Evolutionary conservation across 2,113 vertebrate species (phyloP).

Genomic region (Pheucticus melanocephalus): DNA sequence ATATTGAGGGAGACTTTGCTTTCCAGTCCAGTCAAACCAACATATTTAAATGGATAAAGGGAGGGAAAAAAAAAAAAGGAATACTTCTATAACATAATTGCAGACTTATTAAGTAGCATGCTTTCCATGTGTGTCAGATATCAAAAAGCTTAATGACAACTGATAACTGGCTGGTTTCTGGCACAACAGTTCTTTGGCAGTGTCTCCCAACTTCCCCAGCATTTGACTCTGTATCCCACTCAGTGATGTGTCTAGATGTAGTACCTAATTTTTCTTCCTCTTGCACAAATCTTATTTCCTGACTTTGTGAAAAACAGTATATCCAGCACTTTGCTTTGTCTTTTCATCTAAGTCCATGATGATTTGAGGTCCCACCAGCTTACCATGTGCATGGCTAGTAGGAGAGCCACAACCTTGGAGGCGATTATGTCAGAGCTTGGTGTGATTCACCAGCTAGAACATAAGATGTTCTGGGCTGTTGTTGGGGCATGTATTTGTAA

Average conservation of each 20-base stretch:
- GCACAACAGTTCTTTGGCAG: not conserved
- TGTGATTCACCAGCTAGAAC: not conserved
- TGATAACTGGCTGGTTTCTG: constrained; percentile 65
- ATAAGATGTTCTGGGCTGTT: not conserved
- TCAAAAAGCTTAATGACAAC: constrained; percentile 51
- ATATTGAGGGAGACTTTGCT: not conserved
- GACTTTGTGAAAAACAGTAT: not conserved
- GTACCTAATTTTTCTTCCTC: not conserved
- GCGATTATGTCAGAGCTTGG: not conserved
- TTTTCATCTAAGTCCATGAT: not conserved
- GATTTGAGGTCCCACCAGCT: not conserved
- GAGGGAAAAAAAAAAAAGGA: not conserved
- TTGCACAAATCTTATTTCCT: not conserved
- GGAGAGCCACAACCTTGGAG: not conserved
- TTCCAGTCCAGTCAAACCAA: not conserved
- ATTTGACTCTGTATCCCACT: not conserved
- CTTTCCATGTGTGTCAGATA: constrained; percentile 44
- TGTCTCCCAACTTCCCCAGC: not conserved
- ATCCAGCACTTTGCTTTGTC: not conserved
- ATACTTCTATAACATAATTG: constrained; percentile 6
- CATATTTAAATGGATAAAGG: not conserved
- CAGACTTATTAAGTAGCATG: constrained; percentile 22
- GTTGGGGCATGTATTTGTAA: not conserved
- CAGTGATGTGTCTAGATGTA: not conserved
- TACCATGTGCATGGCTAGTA: rapidly evolving